Evolutionary conservation across 2,797 vertebrate genomes (phyloP), one percentile per base, ranked within the genome.

Genomic region (Remorina albescens): DNA sequence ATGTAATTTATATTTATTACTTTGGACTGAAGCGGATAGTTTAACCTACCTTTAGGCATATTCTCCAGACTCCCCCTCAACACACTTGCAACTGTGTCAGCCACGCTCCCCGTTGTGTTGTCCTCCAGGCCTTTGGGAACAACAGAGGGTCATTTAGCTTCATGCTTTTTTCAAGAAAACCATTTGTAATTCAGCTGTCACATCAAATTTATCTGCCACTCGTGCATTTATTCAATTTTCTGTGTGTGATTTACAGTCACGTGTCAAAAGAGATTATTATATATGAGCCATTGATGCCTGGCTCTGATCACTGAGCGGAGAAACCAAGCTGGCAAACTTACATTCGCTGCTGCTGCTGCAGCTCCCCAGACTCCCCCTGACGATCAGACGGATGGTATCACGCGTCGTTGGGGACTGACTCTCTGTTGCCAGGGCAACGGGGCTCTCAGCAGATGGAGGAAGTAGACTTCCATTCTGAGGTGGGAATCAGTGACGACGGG

Each of bases 331-430:
- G 4, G n/a, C 69, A 9, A 64, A 95, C 97, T 96, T 89, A 99
- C 98, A 98, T 92, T 99, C 97, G 76, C 96, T 99, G 86, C 97
- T 99, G 87, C 96, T 98, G 92, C 97, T 99, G 93, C 97, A 99
- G 93, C 97, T 99, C 85, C 98, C 98, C 75, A 99, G 91, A 67
- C 97, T 98, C 83, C 98, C 98, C 91, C 98, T 96, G 66, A 99
- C 98, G 69, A 99, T 98, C 94, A 99, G 96, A 15, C 96, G 96
- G 79, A 99, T 99, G n/a, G 97, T 95, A 80, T 99, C 98, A 85
- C 93, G 92, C 61, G 82, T 85, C 4, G 94, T 92, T 78, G 96
- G 96, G 71, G 95, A 96, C 74, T 94, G 95, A 88, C 85, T 90
- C 83, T 94, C 93, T 83, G 94, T 96, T 92, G 94, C 91, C 76